phyloP scores from a whole-genome alignment of 2,888 invertebrate species.

The Lomographa bimaculata region DNA sequence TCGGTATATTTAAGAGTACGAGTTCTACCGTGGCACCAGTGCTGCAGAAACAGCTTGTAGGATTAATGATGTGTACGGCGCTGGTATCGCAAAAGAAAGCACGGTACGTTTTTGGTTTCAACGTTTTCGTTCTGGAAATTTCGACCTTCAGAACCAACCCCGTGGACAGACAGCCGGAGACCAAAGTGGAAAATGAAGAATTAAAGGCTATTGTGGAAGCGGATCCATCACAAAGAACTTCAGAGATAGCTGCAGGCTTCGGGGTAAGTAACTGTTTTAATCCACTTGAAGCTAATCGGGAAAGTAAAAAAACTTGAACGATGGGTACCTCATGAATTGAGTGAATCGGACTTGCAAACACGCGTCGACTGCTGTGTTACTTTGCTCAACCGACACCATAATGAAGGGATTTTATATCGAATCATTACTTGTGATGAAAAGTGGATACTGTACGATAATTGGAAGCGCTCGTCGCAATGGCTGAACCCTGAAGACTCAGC shows the following conservation, averaged over 20 bases:
- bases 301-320: neutral
- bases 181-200: slow-evolving; percentile 5
- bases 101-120: too few relatives aligned
- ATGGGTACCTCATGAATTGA: neutral
- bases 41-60: too few relatives aligned
- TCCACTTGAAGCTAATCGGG: slow-evolving; percentile 1
- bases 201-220: slow-evolving; percentile 10
- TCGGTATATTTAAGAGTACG: too few relatives aligned
- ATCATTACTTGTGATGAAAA: neutral
- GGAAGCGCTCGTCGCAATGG: too few relatives aligned
- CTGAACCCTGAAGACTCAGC: too few relatives aligned
- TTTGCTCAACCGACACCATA: slow-evolving; percentile 15
- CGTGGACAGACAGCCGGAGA: too few relatives aligned
- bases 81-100: too few relatives aligned
- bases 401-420: slow-evolving; percentile 10
- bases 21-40: too few relatives aligned
- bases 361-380: slow-evolving; percentile 20
- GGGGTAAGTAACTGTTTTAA: neutral
- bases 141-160: neutral
- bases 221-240: neutral
- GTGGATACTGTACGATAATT: too few relatives aligned
- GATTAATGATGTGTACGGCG: too few relatives aligned
- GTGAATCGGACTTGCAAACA: slow-evolving; percentile 6
- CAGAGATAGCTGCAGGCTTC: neutral
- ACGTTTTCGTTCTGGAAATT: too few relatives aligned